These are phyloP conservation scores for Acleris cristana DNA, from an alignment of 2,888 invertebrate genomes.

Conservation along the genomic window DNA sequence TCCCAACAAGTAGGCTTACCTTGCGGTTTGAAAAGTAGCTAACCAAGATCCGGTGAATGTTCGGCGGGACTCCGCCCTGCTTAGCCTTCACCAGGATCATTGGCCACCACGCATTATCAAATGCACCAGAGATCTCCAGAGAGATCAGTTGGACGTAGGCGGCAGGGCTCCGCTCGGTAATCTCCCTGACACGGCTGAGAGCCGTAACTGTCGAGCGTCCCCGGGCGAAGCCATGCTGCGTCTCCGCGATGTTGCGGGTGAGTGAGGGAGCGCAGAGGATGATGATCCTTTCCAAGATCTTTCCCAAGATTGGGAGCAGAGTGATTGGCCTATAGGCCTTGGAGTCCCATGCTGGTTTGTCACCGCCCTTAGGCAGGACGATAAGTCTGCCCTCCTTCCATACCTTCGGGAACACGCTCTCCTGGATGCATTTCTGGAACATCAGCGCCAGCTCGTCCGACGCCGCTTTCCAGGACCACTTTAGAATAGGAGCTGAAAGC, in stretches of 20 bases:
- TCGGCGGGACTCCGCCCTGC: constrained; percentile 41
- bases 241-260: constrained; percentile 22
- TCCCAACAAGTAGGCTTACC: constrained; percentile 36
- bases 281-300: constrained; percentile 48
- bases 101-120: constrained; percentile 55
- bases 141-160: constrained; percentile 34
- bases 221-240: constrained; percentile 50
- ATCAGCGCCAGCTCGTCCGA: constrained; percentile 34
- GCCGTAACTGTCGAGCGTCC: constrained; percentile 42
- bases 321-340: constrained; percentile 26
- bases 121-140: constrained; percentile 49
- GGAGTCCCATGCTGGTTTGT: constrained; percentile 15
- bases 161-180: neutral
- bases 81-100: constrained; percentile 48
- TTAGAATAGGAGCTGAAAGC: constrained; percentile 41
- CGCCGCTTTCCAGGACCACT: constrained; percentile 40
- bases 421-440: constrained; percentile 39
- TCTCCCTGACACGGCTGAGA: neutral
- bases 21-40: constrained; percentile 44
- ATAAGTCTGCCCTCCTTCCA: constrained; percentile 36
- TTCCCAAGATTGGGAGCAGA: constrained; percentile 47
- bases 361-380: constrained; percentile 37
- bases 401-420: constrained; percentile 33
- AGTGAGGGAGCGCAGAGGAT: constrained; percentile 38
- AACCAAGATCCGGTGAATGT: constrained; percentile 45